Evolutionary conservation across 2,797 vertebrate genomes (phyloP).

Genomic region (Xenentodon cancila): DNA sequence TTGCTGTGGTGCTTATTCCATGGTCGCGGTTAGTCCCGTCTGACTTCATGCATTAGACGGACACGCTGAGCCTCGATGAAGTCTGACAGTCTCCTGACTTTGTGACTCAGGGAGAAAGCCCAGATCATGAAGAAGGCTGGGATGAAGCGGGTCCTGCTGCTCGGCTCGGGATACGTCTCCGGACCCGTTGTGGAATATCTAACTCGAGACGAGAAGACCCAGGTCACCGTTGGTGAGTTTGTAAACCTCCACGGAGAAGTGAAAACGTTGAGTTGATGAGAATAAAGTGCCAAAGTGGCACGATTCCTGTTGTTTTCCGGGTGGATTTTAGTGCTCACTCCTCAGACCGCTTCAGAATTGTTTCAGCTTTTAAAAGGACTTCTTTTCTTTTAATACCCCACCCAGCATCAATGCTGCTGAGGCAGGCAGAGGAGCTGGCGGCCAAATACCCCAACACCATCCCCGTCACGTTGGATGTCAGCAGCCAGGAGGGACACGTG

Average conservation of each 20-base stretch:
- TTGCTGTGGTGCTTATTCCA: too few species aligned
- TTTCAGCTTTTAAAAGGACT: too few species aligned
- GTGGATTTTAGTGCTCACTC: too few species aligned
- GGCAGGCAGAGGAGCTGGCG: constrained; percentile 87
- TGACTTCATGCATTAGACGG: too few species aligned
- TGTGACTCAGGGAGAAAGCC: constrained; percentile 64
- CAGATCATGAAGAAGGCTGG: constrained; percentile 80
- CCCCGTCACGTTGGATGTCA: constrained; percentile 84
- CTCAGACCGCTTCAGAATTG: too few species aligned
- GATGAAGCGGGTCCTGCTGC: constrained; percentile 90
- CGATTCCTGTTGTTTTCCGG: too few species aligned
- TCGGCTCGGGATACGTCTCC: constrained; percentile 95
- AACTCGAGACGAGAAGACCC: constrained; percentile 84
- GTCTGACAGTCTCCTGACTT: not conserved
- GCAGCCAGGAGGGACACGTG: constrained; percentile 85
- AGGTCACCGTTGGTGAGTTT: constrained; percentile 91
- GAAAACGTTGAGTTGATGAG: too few species aligned
- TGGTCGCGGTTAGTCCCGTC: too few species aligned
- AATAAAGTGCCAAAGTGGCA: too few species aligned
- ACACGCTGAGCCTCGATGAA: not conserved
- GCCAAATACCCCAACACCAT: constrained; percentile 86
- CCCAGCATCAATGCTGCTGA: constrained; percentile 87
- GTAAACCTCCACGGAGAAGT: too few species aligned
- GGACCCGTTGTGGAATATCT: constrained; percentile 93
- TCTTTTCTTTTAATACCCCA: too few species aligned